Evolutionary conservation across 2,888 invertebrate genomes (phyloP), one percentile per base, ranked within the genome.

Genomic region (Phania funesta): DNA sequence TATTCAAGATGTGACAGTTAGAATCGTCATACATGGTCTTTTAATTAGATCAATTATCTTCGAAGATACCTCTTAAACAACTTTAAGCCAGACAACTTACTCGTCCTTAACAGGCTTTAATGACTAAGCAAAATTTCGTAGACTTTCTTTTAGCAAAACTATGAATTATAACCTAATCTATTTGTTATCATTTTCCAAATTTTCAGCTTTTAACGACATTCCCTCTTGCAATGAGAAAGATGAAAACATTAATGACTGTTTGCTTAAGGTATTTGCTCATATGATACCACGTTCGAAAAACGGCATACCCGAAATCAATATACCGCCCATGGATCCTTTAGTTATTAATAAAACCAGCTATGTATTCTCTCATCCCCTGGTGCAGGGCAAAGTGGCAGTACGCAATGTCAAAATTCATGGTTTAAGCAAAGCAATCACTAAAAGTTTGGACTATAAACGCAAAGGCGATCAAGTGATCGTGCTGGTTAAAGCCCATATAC

Each of bases 371-470:
- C 88, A 85, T 68, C 88, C 87, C 7, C 62, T 84, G 0, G 81
- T 90, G 5, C 86, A 86, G 50, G 89, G 89, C 3, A 87, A 82
- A 74, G 86, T 86, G 84, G 85, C 89, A 7, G 87, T 93, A 58
- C 93, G 90, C 76, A 92, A 94, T 85, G 91, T 93, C 1, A 91
- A 91, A 80, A 91, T 93, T 0, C 90, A 91, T 83, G 95, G 94
- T 3, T 86, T 94, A 22, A 91, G 92, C 50, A 88, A 89, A 24
- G 89, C 92, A 3, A 91, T 86, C 11, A 92, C 94, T 65, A 90
- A 92, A 24, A 92, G 93, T 64, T 92, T 93, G 24, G 92, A 92
- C 90, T 92, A 87, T 41, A 86, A 87, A 32, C 89, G 81, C 0
- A 41, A 64, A 20, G 77, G 62, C 2, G 24, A 73, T 18, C 1